Evolutionary conservation across 2,797 vertebrate species (phyloP).

Genomic region (Scleropages formosus): DNA sequence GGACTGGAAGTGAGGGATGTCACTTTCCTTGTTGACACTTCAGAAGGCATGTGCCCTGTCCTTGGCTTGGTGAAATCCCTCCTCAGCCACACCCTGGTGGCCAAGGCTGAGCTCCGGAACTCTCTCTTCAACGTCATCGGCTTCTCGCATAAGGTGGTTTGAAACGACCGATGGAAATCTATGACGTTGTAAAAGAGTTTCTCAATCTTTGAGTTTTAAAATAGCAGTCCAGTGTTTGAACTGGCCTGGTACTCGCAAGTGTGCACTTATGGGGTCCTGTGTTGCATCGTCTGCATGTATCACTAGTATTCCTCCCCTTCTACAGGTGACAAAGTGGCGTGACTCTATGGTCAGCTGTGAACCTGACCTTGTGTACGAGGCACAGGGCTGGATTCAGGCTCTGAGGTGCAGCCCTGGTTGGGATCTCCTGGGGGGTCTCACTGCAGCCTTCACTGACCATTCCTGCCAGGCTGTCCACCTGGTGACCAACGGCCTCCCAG

Average conservation of each 20-base stretch:
- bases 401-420: constrained; percentile 57
- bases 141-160: constrained; percentile 60
- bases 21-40: constrained; percentile 59
- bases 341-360: constrained; percentile 60
- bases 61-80: constrained; percentile 60
- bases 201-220: too few species aligned
- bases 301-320: too few species aligned
- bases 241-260: background rate
- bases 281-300: background rate
- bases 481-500: constrained; percentile 51
- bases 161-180: background rate
- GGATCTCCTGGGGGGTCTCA: constrained; percentile 55
- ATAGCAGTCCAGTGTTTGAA: too few species aligned
- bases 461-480: constrained; percentile 61
- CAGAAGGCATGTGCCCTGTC: constrained; percentile 51
- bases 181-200: background rate
- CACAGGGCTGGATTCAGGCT: constrained; percentile 64
- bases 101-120: constrained; percentile 57
- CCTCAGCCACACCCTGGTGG: constrained; percentile 60
- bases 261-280: background rate
- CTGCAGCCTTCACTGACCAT: constrained; percentile 55
- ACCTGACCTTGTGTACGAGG: constrained; percentile 57
- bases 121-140: constrained; percentile 66
- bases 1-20: constrained; percentile 52
- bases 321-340: constrained; percentile 59